Evolutionary conservation across 2,888 invertebrate species (phyloP).

Genomic region (Polyploca ridens): DNA sequence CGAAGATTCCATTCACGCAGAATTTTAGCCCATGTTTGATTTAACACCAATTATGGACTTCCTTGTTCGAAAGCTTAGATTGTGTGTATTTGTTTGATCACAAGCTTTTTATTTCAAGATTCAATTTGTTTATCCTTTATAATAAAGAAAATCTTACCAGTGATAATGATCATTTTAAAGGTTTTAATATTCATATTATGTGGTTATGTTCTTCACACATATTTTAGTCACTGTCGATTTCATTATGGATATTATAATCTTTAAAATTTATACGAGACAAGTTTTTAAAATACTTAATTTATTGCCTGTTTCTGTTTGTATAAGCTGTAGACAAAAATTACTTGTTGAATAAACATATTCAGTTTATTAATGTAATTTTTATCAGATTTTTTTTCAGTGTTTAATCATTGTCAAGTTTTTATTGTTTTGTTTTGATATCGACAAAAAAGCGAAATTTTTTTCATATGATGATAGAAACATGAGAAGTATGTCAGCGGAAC

Average conservation of each 20-base stretch:
- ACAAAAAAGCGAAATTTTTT: background rate
- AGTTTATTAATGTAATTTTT: slow-evolving; percentile 1
- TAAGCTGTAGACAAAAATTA: background rate
- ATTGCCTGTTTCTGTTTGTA: background rate
- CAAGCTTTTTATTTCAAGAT: background rate
- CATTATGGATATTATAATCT: background rate
- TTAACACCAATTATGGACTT: slow-evolving; percentile 84
- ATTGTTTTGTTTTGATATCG: background rate
- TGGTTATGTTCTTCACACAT: background rate
- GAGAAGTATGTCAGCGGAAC: background rate
- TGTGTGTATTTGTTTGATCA: background rate
- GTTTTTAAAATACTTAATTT: background rate
- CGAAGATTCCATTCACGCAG: slow-evolving; percentile 81
- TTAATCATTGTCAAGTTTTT: slow-evolving; percentile 3
- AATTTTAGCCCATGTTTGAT: slow-evolving; percentile 82
- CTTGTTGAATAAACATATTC: slow-evolving; percentile 1
- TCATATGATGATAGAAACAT: too few species aligned
- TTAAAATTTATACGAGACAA: background rate
- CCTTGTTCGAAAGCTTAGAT: slow-evolving; percentile 60
- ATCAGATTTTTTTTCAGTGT: background rate
- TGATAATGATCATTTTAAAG: background rate
- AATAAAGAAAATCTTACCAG: background rate
- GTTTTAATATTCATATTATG: background rate
- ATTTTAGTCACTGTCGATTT: slow-evolving; percentile 5
- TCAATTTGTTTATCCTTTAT: background rate